Evolutionary conservation across 2,113 vertebrate genomes (phyloP).

Genomic region (Atrichornis clamosus): DNA sequence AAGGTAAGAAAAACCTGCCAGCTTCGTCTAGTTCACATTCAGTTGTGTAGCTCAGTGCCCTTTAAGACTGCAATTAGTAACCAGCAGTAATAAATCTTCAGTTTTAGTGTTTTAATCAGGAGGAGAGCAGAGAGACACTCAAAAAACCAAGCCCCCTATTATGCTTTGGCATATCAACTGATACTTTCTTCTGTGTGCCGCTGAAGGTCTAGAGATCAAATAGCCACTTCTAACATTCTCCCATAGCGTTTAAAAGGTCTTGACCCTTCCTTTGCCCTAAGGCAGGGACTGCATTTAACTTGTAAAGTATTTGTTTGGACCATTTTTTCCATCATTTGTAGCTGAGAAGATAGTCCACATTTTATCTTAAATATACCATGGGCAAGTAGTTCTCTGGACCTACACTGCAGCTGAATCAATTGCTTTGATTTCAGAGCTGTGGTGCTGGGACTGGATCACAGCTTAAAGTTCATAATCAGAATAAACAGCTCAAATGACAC

Average conservation of each 20-base stretch:
- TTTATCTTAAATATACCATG: not conserved
- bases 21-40: not conserved
- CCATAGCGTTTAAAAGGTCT: not conserved
- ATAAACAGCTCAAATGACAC: conserved; percentile 48
- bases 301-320: not conserved
- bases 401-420: not conserved
- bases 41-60: not conserved
- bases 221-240: not conserved
- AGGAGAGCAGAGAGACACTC: not conserved
- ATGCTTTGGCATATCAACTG: conserved; percentile 19
- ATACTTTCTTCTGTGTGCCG: not conserved
- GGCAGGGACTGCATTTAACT: not conserved
- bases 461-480: conserved; percentile 54
- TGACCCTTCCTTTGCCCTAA: not conserved
- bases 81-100: conserved; percentile 6
- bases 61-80: not conserved
- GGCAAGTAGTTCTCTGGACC: not conserved
- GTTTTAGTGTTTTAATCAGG: not conserved
- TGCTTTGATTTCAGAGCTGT: not conserved
- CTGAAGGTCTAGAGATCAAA: conserved; percentile 22
- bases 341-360: not conserved
- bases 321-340: not conserved
- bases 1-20: not conserved
- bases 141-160: conserved; percentile 13
- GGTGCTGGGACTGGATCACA: not conserved